Evolutionary conservation across 2,113 vertebrate species (phyloP).

Genomic region (Puntigrus tetrazona): DNA sequence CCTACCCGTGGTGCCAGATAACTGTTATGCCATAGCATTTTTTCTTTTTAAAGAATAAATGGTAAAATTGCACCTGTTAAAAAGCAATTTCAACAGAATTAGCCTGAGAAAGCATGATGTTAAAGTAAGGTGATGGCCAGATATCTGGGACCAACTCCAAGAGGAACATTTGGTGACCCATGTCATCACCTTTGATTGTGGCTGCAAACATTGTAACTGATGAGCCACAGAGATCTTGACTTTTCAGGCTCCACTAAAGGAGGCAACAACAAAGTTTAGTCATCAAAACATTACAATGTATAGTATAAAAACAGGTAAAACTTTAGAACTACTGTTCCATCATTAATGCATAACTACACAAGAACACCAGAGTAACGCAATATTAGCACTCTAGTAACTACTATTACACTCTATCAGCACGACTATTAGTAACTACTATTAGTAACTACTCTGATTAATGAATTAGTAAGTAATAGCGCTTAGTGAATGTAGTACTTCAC

Average conservation of each 20-base stretch:
- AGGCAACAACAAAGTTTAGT: neutral
- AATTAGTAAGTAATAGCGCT: too few species aligned
- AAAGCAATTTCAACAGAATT: neutral
- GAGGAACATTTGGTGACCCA: neutral
- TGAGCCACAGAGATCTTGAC: neutral
- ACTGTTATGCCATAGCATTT: neutral
- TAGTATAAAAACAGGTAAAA: too few species aligned
- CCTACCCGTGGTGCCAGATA: neutral
- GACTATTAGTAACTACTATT: too few species aligned
- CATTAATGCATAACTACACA: too few species aligned
- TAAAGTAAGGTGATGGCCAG: neutral
- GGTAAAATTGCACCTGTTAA: neutral
- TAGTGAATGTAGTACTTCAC: too few species aligned
- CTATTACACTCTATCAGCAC: too few species aligned
- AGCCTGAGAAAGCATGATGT: neutral
- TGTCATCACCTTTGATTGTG: neutral
- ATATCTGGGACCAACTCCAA: neutral
- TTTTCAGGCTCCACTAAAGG: neutral
- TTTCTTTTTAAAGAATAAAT: constrained; percentile 20
- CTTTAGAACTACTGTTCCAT: too few species aligned
- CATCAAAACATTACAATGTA: neutral
- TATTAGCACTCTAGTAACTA: too few species aligned
- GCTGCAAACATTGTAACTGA: neutral
- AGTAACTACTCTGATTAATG: too few species aligned
- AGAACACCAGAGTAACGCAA: too few species aligned